These are phyloP conservation scores for Euura saliciscinereae DNA, from an alignment of 1,140 invertebrate genomes.

Conservation along the genomic window DNA sequence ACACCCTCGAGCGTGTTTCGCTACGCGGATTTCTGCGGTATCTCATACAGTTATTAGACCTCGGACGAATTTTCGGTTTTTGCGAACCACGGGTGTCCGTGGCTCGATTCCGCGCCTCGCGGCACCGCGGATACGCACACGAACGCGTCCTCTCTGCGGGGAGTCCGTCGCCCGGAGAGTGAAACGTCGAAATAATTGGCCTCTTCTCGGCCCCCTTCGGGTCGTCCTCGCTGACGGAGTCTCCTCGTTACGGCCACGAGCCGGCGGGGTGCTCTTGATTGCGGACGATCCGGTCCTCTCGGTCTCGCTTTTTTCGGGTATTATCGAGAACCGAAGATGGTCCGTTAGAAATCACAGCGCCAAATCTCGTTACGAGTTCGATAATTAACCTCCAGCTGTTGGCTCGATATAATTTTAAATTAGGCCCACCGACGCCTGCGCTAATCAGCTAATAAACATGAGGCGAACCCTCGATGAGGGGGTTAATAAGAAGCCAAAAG, in stretches of 20 bases:
- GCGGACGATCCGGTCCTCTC: not conserved
- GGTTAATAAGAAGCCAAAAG: not conserved
- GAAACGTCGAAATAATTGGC: constrained; percentile 5
- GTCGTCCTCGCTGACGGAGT: not conserved
- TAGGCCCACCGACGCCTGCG: not conserved
- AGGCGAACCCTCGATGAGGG: not conserved
- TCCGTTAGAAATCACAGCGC: too few relatives aligned
- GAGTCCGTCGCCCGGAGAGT: not conserved
- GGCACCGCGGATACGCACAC: not conserved
- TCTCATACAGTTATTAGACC: too few relatives aligned
- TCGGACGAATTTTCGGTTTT: too few relatives aligned
- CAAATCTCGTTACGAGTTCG: too few relatives aligned
- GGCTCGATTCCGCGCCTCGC: not conserved
- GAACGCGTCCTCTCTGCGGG: not conserved
- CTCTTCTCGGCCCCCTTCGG: not conserved
- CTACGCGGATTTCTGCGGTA: too few relatives aligned
- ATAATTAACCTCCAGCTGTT: not conserved
- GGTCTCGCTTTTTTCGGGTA: not conserved
- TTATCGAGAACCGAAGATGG: too few relatives aligned
- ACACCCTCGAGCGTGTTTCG: too few relatives aligned
- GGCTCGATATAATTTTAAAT: not conserved
- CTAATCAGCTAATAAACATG: not conserved
- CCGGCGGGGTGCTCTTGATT: constrained; percentile 1
- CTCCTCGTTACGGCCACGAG: not conserved
- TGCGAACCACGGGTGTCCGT: not conserved